These are phyloP conservation scores for Leptinotarsa undecemlineata DNA, from an alignment of 1,140 invertebrate genomes.

Conservation along the genomic window DNA sequence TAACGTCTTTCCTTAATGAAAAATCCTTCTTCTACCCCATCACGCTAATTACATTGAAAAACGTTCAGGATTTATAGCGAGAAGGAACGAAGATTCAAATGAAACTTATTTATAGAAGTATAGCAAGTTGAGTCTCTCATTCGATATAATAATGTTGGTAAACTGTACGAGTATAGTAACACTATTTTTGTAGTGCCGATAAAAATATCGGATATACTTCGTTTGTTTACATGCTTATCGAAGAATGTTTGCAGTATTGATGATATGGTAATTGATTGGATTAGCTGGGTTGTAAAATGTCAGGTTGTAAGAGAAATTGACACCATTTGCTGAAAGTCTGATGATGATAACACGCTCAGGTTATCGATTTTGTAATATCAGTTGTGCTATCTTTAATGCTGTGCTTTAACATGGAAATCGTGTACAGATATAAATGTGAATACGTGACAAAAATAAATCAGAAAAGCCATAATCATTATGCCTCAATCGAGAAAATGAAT, in stretches of 20 bases:
- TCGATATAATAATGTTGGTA: not conserved
- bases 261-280: conserved; percentile 8
- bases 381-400: too few relatives aligned
- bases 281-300: conserved; percentile 6
- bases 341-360: not conserved
- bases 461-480: too few relatives aligned
- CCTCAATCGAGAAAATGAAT: too few relatives aligned
- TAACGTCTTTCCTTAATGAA: too few relatives aligned
- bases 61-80: not conserved
- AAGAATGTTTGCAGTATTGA: not conserved
- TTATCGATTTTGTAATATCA: not conserved
- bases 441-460: too few relatives aligned
- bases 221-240: conserved; percentile 3
- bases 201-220: not conserved
- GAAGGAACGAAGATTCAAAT: not conserved
- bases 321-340: not conserved
- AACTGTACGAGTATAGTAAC: not conserved
- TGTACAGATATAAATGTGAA: too few relatives aligned
- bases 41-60: not conserved
- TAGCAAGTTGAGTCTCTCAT: not conserved
- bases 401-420: too few relatives aligned
- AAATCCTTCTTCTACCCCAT: too few relatives aligned
- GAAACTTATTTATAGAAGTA: conserved; percentile 1
- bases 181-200: conserved; percentile 8
- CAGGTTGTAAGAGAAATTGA: not conserved